phyloP scores from a whole-genome alignment of 2,113 vertebrate species.

The Chaetops frenatus region DNA sequence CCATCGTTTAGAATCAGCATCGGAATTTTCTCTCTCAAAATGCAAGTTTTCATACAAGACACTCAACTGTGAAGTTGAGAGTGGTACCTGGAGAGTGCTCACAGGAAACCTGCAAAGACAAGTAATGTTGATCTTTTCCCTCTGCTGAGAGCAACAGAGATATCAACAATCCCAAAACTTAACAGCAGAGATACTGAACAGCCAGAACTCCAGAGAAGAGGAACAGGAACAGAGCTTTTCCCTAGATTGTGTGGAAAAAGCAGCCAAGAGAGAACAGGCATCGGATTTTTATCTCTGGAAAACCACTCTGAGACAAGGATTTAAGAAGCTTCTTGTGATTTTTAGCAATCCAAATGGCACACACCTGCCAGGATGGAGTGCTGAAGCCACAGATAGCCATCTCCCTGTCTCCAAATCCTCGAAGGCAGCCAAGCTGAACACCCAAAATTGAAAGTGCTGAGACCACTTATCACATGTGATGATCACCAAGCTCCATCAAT shows the following conservation, averaged over 20 bases:
- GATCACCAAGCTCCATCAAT: not conserved
- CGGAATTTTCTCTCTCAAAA: not conserved
- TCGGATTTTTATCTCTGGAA: not conserved
- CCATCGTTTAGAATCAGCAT: not conserved
- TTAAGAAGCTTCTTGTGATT: not conserved
- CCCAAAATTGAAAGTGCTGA: not conserved
- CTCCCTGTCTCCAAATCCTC: not conserved
- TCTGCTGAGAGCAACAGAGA: not conserved
- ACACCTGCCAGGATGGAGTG: not conserved
- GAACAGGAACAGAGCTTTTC: not conserved
- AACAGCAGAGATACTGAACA: not conserved
- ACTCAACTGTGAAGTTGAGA: not conserved
- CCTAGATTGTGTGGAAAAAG: not conserved
- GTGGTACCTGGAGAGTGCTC: not conserved
- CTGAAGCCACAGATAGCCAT: not conserved
- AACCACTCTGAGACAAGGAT: not conserved
- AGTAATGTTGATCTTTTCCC: not conserved
- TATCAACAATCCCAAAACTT: not conserved
- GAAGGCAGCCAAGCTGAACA: conserved; percentile 12
- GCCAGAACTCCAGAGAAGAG: not conserved
- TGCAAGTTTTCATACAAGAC: not conserved
- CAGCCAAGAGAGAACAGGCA: not conserved
- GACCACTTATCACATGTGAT: not conserved
- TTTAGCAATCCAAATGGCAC: not conserved
- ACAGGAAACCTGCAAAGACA: not conserved